Percentiles rank a stretch among this genome's conserved stretches.
Conservation (phyloP, 2,113 vertebrate species). For the Azemiops feae region DNA sequence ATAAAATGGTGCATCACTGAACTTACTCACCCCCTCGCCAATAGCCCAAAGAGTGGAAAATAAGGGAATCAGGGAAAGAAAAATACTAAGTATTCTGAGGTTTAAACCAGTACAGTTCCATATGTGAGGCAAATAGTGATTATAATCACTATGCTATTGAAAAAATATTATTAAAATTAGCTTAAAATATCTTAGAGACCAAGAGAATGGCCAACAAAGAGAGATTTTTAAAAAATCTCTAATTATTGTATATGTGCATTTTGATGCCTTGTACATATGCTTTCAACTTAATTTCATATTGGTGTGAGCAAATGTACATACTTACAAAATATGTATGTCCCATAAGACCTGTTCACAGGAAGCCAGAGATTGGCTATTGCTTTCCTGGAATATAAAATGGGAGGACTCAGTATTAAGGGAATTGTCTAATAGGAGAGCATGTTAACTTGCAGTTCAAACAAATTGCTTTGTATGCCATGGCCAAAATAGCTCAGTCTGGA, state of each 20-base stretch:
- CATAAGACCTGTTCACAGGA: background rate
- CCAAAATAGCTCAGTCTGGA: background rate
- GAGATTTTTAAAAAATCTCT: background rate
- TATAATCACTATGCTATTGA: background rate
- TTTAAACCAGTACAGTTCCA: background rate
- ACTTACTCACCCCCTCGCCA: background rate
- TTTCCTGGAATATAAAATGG: background rate
- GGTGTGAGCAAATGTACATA: background rate
- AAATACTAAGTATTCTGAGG: background rate
- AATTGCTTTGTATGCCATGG: background rate
- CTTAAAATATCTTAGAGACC: background rate
- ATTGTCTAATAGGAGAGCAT: background rate
- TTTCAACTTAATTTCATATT: background rate
- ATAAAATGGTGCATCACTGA: background rate
- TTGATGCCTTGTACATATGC: background rate
- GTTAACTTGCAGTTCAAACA: background rate
- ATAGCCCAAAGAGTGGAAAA: background rate
- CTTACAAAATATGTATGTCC: background rate
- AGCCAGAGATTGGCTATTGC: background rate
- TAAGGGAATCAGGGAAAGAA: background rate
- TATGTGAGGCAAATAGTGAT: background rate
- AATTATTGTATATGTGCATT: background rate
- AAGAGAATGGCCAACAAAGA: background rate
- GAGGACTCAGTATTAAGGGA: background rate
- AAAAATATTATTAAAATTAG: background rate